Percentiles rank a stretch among this genome's conserved stretches.
phyloP scores from a whole-genome alignment of 2,888 invertebrate species.

The Dynastes maya region DNA sequence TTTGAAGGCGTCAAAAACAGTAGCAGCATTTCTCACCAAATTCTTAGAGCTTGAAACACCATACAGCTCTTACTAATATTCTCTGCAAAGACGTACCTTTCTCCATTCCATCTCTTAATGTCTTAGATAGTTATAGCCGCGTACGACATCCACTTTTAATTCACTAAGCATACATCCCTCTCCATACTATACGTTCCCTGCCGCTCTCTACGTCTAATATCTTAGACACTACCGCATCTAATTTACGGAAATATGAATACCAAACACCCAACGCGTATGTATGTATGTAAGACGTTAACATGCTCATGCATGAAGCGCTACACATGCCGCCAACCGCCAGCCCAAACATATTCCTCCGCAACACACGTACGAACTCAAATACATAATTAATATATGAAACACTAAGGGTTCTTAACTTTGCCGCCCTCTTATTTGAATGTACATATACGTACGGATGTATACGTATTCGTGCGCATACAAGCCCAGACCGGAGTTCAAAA shows the following conservation, averaged over 20 bases:
- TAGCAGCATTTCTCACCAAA: no score
- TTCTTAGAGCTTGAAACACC: no score
- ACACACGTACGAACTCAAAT: slow-evolving; percentile 28
- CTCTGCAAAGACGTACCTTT: no score
- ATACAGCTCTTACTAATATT: no score
- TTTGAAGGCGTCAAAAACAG: no score
- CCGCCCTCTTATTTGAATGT: slow-evolving; percentile 17
- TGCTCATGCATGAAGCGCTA: slow-evolving; percentile 12
- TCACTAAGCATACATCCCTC: background rate
- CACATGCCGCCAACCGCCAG: slow-evolving; percentile 6
- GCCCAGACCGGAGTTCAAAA: slow-evolving; percentile 2
- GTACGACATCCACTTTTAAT: slow-evolving; percentile 1
- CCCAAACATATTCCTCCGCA: slow-evolving; percentile 27
- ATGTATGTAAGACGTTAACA: slow-evolving; percentile 17
- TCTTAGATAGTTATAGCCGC: background rate
- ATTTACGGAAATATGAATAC: slow-evolving; percentile 19
- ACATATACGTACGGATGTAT: background rate
- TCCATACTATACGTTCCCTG: background rate
- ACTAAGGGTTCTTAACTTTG: slow-evolving; percentile 28
- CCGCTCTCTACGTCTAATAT: slow-evolving; percentile 7
- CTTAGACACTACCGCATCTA: slow-evolving; percentile 11
- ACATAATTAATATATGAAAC: slow-evolving; percentile 39
- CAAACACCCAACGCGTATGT: slow-evolving; percentile 2
- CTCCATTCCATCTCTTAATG: background rate
- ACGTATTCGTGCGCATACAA: background rate